These are phyloP conservation scores for Conopomorpha cramerella DNA, from an alignment of 1,140 invertebrate species.

Conservation along the genomic window DNA sequence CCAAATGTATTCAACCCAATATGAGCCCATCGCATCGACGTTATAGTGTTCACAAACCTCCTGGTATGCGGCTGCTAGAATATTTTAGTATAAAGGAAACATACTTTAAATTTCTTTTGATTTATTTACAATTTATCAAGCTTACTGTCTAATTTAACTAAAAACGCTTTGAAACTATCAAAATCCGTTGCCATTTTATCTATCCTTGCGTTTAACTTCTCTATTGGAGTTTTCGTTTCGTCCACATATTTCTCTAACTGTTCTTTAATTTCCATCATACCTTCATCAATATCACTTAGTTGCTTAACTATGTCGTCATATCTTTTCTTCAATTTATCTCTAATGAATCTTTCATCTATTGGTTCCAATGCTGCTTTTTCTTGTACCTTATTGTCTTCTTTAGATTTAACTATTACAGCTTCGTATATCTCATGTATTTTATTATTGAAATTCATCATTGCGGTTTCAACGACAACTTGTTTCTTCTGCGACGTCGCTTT, in stretches of 20 bases:
- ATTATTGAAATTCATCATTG: conserved; percentile 17
- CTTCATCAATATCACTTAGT: conserved; percentile 25
- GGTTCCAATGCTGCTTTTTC: conserved; percentile 4
- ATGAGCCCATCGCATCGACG: too few species aligned
- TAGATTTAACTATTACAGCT: conserved; percentile 13
- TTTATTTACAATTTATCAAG: conserved; percentile 13
- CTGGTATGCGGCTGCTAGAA: too few species aligned
- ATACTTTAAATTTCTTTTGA: too few species aligned
- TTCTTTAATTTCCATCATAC: conserved; percentile 19
- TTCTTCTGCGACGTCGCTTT: conserved; percentile 35
- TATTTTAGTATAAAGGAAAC: too few species aligned
- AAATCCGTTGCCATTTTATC: conserved; percentile 38
- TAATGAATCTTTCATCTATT: conserved; percentile 3
- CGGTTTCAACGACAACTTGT: conserved; percentile 23
- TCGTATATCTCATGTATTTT: conserved; percentile 36
- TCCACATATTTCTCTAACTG: conserved; percentile 16
- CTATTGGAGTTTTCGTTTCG: conserved; percentile 19
- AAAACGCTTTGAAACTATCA: conserved; percentile 31
- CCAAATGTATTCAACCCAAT: too few species aligned
- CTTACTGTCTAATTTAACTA: conserved; percentile 35
- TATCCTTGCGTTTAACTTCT: conserved; percentile 31
- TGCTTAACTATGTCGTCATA: conserved; percentile 24
- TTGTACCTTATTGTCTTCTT: conserved; percentile 8
- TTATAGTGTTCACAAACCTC: too few species aligned
- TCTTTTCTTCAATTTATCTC: conserved; percentile 10